Evolutionary conservation across 2,113 vertebrate species (phyloP), one percentile per base, ranked within the genome.

Genomic region (Peromyscus maniculatus): DNA sequence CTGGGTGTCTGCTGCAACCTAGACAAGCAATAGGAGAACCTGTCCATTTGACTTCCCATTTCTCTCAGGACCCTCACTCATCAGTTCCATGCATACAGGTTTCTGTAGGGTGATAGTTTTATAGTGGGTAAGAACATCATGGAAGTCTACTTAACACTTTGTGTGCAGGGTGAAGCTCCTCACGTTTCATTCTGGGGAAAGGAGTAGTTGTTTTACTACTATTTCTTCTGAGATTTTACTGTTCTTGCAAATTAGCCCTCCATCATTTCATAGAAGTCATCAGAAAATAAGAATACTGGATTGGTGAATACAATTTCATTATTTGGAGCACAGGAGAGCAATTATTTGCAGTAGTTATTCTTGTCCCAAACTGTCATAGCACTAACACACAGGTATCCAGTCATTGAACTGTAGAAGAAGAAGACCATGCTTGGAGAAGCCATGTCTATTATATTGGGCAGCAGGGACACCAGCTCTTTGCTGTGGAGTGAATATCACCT

Each of bases 141-240:
- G 12, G 5, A 87, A 80, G 7, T 87, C n/a, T 86, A 28, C 7
- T 74, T 86, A 74, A 91, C 26, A 71, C 28, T 92, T 71, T 75
- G 43, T 10, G 46, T 57, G 31, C 67, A 95, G 17, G n/a, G 71
- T 72, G 74, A 94, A 74, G 0, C 10, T 21, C 28, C 57, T 79
- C 91, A 9, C 11, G 89, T 7, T 52, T 92, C 36, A 91, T 39
- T 12, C 55, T 19, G 17, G 33, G 5, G 87, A 93, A 91, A 87
- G 3, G 4, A 88, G 11, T 11, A 78, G 8, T n/a, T 92, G 19
- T 64, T 93, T 84, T 43, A 91, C 49, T 90, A 49, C 66, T n/a
- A 64, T 84, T 97, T 95, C 15, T 67, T 36, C n/a, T 87, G 64
- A 95, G 21, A 88, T 84, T 93, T 97, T 84, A 46, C 9, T 96